Base-by-base conservation (phyloP, 2,888 invertebrate species). In the Augochlorella aurata region DNA sequence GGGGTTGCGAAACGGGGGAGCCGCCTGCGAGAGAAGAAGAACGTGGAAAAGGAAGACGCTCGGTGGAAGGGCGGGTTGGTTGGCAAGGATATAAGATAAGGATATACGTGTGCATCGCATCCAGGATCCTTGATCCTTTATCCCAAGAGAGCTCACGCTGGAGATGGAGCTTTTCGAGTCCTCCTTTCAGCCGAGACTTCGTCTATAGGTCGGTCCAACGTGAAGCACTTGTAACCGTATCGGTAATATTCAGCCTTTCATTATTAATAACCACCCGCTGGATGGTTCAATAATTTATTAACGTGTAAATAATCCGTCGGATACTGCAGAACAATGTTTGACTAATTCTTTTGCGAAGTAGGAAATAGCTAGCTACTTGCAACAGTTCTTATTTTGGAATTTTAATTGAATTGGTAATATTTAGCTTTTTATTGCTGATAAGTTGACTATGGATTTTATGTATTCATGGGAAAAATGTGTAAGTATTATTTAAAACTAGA, bases 91-190 rank as follows among this genome's bases (percentile, higher is more conserved):
- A 89, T 88, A 88, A 89, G 90, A 91, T 91, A 89, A 91, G 91
- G 88, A 90, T 91, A 89, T 89, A 89, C 88, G 90, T 89, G 89
- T 90, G 89, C 90, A 88, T 90, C 89, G 87, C 86, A 90, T 89
- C 89, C 88, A 89, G 88, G 88, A 89, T 89, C 90, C 89, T 90
- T 90, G 90, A 91, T 91, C 90, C 90, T 90, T 90, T 90, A 89
- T 90, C 90, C 90, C 90, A 87, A 88, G 90, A 90, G 90, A 90
- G 87, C 88, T 86, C 87, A 84, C 82, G 88, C 87, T 87, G 87
- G 86, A 90, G 88, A 89, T 89, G 89, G 89, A 89, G 88, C 88
- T 90, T 89, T 88, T 88, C 87, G 90, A 90, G 90, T 90, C 89
- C 74, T 84, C 88, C 84, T 90, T 89, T 90, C 88, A 90, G 82